These are phyloP conservation scores for Erythrolamprus reginae DNA, from an alignment of 2,113 vertebrate genomes.

Conservation along the genomic window DNA sequence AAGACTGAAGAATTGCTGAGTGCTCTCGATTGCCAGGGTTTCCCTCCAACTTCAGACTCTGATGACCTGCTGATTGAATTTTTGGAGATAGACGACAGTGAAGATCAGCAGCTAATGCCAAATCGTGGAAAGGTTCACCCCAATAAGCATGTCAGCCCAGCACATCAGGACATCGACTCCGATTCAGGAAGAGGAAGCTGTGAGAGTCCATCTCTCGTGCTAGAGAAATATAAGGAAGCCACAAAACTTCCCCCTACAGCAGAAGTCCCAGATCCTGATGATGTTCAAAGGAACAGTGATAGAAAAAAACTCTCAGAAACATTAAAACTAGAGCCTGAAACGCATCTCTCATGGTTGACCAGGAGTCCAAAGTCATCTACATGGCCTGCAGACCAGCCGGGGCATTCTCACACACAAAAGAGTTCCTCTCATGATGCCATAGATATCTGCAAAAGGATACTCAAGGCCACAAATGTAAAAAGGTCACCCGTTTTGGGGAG, in stretches of 20 bases:
- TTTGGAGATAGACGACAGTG: conserved; percentile 81
- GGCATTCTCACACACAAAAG: conserved; percentile 42
- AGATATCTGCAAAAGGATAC: conserved; percentile 51
- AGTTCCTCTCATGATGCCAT: conserved; percentile 65
- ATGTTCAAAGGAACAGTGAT: conserved; percentile 45
- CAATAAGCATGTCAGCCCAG: conserved; percentile 53
- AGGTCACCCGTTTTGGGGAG: conserved; percentile 23
- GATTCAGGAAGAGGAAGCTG: conserved; percentile 89
- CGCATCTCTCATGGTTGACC: conserved; percentile 32
- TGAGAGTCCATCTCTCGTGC: conserved; percentile 83
- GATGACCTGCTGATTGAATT: conserved; percentile 89
- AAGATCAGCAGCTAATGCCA: conserved; percentile 75
- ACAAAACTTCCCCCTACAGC: conserved; percentile 12
- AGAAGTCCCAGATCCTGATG: conserved; percentile 32
- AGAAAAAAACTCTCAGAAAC: conserved; percentile 24
- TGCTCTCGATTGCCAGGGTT: conserved; percentile 80
- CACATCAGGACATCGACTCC: conserved; percentile 70
- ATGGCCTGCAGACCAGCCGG: conserved; percentile 71
- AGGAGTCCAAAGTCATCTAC: conserved; percentile 63
- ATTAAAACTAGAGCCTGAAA: conserved; percentile 19
- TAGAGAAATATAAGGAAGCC: conserved; percentile 71
- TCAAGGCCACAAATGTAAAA: conserved; percentile 33
- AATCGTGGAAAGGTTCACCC: conserved; percentile 58
- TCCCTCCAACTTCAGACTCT: conserved; percentile 77
- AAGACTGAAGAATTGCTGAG: conserved; percentile 82